phyloP scores from a whole-genome alignment of 2,888 invertebrate species.

The Nomada lathburiana region DNA sequence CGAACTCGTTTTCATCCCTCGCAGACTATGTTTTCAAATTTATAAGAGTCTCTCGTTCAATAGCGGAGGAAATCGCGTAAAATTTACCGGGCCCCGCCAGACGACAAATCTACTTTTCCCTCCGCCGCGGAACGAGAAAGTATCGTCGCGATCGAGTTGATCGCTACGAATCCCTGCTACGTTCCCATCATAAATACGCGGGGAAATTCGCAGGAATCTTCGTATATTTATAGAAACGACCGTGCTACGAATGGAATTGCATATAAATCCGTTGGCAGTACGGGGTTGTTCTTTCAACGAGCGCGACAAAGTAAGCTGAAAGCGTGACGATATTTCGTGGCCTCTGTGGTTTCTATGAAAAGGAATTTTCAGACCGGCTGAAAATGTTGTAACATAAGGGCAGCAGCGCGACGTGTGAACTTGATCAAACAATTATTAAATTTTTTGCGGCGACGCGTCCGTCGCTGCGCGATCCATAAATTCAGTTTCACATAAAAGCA shows the following conservation, averaged over 20 bases:
- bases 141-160: constrained; percentile 48
- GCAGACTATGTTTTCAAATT: constrained; percentile 6
- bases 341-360: too few species aligned
- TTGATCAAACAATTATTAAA: constrained; percentile 46
- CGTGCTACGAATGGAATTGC: constrained; percentile 52
- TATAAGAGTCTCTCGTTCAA: constrained; percentile 21
- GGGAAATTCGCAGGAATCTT: constrained; percentile 28
- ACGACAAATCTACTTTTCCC: constrained; percentile 62
- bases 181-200: constrained; percentile 66
- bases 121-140: constrained; percentile 13
- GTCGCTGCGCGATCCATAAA: not conserved
- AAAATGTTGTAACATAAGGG: not conserved
- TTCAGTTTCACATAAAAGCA: constrained; percentile 30
- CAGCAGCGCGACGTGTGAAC: not conserved
- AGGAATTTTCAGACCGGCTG: not conserved
- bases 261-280: constrained; percentile 44
- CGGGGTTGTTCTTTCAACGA: constrained; percentile 45
- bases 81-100: constrained; percentile 54
- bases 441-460: not conserved
- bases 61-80: constrained; percentile 17
- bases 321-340: not conserved
- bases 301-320: not conserved
- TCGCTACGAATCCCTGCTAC: constrained; percentile 57
- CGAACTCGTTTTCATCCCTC: not conserved
- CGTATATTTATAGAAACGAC: constrained; percentile 63